phyloP scores from a whole-genome alignment of 2,888 invertebrate genomes.

The Halictus ligatus region DNA sequence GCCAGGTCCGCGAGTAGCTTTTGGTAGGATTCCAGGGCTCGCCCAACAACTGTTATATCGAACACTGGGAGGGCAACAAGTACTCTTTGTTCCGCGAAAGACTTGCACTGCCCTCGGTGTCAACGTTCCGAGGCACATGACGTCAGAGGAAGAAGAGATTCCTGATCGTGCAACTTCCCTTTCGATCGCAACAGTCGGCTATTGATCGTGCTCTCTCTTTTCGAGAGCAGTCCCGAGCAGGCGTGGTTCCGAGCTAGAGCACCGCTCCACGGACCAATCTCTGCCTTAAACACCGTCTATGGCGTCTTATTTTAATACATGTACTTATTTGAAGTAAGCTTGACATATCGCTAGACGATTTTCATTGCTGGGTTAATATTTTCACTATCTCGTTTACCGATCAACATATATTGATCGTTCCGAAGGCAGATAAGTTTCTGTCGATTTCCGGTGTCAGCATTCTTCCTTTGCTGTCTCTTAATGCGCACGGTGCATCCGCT shows the following conservation, averaged over 20 bases:
- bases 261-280: neutral
- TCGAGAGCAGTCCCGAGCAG: neutral
- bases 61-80: neutral
- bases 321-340: no score
- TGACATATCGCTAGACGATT: neutral
- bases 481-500: neutral
- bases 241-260: neutral
- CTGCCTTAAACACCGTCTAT: neutral
- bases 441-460: neutral
- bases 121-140: neutral
- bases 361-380: neutral
- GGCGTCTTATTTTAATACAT: no score
- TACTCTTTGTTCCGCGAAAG: neutral
- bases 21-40: neutral
- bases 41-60: neutral
- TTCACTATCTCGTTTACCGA: neutral
- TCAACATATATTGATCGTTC: neutral
- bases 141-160: neutral
- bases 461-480: neutral
- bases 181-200: neutral
- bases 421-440: neutral
- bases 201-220: neutral
- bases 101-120: neutral
- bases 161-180: neutral
- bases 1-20: neutral